Evolutionary conservation across 2,113 vertebrate species (phyloP), one percentile per base, ranked within the genome.

Genomic region (Pomatostomus ruficeps): DNA sequence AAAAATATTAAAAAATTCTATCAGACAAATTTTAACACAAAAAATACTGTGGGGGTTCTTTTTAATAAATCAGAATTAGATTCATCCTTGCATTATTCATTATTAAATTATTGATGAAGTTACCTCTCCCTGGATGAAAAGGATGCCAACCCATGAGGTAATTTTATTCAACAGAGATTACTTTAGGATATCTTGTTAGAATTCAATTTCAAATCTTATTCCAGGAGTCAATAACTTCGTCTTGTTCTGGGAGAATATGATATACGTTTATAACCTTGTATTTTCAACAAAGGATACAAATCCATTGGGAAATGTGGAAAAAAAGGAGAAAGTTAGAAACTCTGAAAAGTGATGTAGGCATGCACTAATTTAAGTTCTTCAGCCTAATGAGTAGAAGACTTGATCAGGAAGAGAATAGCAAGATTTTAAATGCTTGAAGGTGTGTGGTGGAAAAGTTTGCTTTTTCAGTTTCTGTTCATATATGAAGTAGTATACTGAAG

Each of bases 231-330:
- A 24, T 46, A 71, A 51, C 12, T 61, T 79, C 0, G 1, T 48
- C 4, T 83, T 74, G 16, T 45, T 75, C 18, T 42, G 25, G 12
- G 11, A 71, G 19, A 84, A 51, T 40, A 22, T 15, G 9, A 26
- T 42, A n/a, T 10, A 14, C 1, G 15, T 55, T 72, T 55, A 24
- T n/a, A 54, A 46, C 17, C 11, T 42, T 0, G 0, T 5, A 17
- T 51, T 61, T 66, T 72, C 0, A 1, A 28, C 3, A 42, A 54
- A 42, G 7, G 7, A 29, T 61, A 45, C 20, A 46, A 38, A 57
- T 63, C 12, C 17, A 48, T 66, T 51, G 18, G 40, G 23, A 59
- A 81, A 72, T 46, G 51, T 3, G 10, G 25, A 36, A 62, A 61
- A 52, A 40, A 88, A 33, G 0, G 11, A 54, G 5, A 17, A 49